Conservation (phyloP, 2,797 vertebrate genomes). For the Sebastes variabilis region DNA sequence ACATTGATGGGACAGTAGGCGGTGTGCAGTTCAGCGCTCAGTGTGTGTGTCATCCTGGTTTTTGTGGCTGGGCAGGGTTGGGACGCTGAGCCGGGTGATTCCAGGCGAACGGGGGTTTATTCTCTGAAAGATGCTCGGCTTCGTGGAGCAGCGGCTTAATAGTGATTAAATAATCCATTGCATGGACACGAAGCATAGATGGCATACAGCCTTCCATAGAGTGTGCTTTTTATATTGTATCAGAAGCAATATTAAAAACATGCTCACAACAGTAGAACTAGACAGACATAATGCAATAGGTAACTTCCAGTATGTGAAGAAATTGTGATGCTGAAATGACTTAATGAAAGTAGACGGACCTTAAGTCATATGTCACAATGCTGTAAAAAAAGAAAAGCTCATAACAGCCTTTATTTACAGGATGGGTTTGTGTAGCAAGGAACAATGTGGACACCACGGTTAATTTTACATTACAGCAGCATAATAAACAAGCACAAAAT, state of each 20-base stretch:
- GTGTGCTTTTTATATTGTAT: background rate
- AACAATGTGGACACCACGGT: background rate
- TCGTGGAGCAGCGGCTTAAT: slow-evolving; percentile 31
- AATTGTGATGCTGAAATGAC: background rate
- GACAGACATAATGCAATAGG: background rate
- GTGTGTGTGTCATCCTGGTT: background rate
- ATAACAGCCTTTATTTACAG: background rate
- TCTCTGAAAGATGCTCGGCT: slow-evolving; percentile 23
- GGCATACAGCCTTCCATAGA: background rate
- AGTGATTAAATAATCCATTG: slow-evolving; percentile 45
- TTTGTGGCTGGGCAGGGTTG: background rate
- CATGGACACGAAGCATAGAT: background rate
- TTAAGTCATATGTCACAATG: background rate
- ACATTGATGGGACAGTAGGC: background rate
- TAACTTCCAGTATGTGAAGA: background rate
- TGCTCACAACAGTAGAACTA: background rate
- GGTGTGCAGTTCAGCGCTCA: background rate
- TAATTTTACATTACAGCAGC: background rate
- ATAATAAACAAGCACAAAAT: background rate
- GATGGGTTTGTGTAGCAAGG: background rate
- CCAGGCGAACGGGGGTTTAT: slow-evolving; percentile 21
- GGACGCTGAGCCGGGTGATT: slow-evolving; percentile 10
- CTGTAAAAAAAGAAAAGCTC: background rate
- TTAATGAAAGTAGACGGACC: background rate
- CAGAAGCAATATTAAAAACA: background rate